Base-by-base conservation (phyloP, 2,797 vertebrate species). In the Melanogrammus aeglefinus region DNA sequence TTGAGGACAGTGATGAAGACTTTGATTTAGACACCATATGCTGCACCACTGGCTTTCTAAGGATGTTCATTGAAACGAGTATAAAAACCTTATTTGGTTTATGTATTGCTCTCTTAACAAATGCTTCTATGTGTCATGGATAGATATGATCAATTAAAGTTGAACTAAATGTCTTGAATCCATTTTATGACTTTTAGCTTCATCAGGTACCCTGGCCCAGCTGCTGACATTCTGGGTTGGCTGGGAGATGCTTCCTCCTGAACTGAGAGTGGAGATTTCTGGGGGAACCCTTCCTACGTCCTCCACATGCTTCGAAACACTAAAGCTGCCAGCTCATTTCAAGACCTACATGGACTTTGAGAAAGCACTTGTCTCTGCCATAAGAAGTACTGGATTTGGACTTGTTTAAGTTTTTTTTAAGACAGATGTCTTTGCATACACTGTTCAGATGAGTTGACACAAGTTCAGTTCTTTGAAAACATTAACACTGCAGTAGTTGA, bases 191-290 rank as follows among this genome's bases (percentile, higher is more conserved):
- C 66, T 75, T 75, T 75, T 77, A 80, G 76, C 80, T 73, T 69
- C 76, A 75, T 76, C 76, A 73, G 44, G 70, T 44, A 66, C 41
- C 12, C 69, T 81, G 80, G 77, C 77, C 51, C 35, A 81, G 36
- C 74, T 81, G 76, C 33, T 81, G 77, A 81, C 24, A 69, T 81
- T 81, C 74, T 81, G 76, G 69, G 74, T 74, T 73, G 76, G 80
- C 66, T 81, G 77, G 77, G 76, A 76, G 36, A 73, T 12, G 69
- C 80, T 81, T 75, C 80, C 74, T 73, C 36, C 69, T 35, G 66
- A 81, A 35, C 76, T 78, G 66, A 75, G 12, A 35, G 74, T 78
- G 33, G 41, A 81, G 74, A 78, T 81, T 13, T 78, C 77, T 66
- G 74, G 47, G 24, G 74, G 77, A 76, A 76, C 66, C 35, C 51